Conservation (phyloP, 1,140 invertebrate genomes). For the Drosophila simulans region DNA sequence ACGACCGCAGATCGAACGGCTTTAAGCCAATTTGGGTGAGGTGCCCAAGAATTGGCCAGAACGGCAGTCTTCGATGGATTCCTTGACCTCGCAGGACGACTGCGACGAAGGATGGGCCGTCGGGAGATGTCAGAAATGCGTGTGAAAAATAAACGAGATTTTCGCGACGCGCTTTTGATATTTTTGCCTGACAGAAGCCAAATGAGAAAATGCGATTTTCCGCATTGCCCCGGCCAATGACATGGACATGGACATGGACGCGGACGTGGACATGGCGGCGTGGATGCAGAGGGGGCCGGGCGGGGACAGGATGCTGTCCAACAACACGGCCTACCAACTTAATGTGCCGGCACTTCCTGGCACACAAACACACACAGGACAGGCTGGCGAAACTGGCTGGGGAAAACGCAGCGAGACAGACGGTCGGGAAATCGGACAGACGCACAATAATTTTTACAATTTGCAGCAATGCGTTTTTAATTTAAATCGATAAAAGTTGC, state of each 20-base stretch:
- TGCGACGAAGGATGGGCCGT: background rate
- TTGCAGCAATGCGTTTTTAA: conserved; percentile 82
- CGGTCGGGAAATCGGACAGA: conserved; percentile 50
- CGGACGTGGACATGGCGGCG: conserved; percentile 15
- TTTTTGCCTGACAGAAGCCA: conserved; percentile 83
- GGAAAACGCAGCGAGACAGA: conserved; percentile 51
- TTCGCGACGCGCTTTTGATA: conserved; percentile 80
- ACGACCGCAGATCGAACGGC: conserved; percentile 32
- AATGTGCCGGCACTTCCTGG: conserved; percentile 78
- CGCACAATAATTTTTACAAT: conserved; percentile 80
- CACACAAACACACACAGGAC: conserved; percentile 38
- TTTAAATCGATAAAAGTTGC: conserved; percentile 82
- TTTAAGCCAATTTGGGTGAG: conserved; percentile 41
- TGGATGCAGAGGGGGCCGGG: conserved; percentile 14
- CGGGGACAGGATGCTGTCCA: conserved; percentile 58
- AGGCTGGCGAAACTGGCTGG: background rate
- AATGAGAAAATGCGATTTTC: conserved; percentile 83
- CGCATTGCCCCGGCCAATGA: conserved; percentile 80
- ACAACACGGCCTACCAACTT: conserved; percentile 74
- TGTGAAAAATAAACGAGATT: conserved; percentile 83
- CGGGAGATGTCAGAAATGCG: conserved; percentile 73
- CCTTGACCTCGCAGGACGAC: background rate
- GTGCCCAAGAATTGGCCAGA: conserved; percentile 1
- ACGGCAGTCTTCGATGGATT: conserved; percentile 1
- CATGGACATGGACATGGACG: conserved; percentile 69